These are phyloP conservation scores for Lamellibrachia luymesi DNA, from an alignment of 1,140 invertebrate species.

Conservation along the genomic window DNA sequence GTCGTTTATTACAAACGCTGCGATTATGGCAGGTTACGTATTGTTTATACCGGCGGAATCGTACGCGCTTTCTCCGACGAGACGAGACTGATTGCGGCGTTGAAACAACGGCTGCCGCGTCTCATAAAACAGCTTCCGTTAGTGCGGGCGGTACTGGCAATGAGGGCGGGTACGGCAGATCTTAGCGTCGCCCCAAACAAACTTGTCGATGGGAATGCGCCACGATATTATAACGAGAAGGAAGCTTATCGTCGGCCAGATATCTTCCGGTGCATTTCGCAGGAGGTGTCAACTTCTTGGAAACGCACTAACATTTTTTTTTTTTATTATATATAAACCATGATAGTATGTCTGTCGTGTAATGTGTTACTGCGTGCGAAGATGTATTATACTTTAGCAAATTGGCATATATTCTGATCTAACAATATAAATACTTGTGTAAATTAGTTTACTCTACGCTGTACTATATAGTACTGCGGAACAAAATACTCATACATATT, in stretches of 20 bases:
- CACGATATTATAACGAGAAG: background rate
- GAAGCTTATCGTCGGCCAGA: background rate
- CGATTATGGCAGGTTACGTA: background rate
- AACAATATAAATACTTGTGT: no score
- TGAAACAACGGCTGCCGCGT: background rate
- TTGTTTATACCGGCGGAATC: background rate
- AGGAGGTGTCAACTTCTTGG: background rate
- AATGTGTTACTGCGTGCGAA: background rate
- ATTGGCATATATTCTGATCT: background rate
- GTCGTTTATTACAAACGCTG: background rate
- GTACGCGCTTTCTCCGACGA: background rate
- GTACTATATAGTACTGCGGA: background rate
- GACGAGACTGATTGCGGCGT: background rate
- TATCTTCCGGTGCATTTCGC: background rate
- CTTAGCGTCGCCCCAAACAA: background rate
- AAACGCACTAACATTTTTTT: background rate
- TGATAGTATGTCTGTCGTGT: background rate
- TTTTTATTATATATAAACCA: background rate
- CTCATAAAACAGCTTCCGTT: background rate
- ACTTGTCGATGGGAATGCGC: background rate
- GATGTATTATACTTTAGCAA: background rate
- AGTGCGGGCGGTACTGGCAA: background rate
- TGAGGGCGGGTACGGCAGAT: background rate
- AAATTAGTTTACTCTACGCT: no score
- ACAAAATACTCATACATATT: background rate